These are phyloP conservation scores for Microplitis demolitor DNA, from an alignment of 1,140 invertebrate species.

Conservation along the genomic window DNA sequence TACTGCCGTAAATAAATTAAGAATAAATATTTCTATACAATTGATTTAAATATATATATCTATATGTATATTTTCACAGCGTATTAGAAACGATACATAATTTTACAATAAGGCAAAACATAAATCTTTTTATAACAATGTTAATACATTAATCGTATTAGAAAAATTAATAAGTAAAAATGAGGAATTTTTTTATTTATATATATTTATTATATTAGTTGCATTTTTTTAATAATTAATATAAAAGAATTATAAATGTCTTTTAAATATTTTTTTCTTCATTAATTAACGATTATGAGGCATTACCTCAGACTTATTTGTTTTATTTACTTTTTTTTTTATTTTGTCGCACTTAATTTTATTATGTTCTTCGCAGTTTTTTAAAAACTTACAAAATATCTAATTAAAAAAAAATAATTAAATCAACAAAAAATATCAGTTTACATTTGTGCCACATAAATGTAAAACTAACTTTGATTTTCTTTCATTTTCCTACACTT, in stretches of 20 bases:
- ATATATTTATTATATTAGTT: conserved; percentile 39
- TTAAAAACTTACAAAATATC: too few species aligned
- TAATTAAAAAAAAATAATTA: too few species aligned
- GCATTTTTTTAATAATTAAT: conserved; percentile 36
- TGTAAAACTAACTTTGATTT: conserved; percentile 39
- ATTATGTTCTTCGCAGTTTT: conserved; percentile 19
- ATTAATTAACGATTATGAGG: not conserved
- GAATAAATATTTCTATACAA: not conserved
- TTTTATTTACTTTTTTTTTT: conserved; percentile 11
- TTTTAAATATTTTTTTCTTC: conserved; percentile 28
- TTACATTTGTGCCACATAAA: conserved; percentile 37
- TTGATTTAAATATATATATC: conserved; percentile 42
- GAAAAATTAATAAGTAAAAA: conserved; percentile 37
- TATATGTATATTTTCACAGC: conserved; percentile 50
- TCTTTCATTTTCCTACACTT: conserved; percentile 18
- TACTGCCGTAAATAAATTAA: too few species aligned
- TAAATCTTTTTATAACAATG: conserved; percentile 40
- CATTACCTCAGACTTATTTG: conserved; percentile 29
- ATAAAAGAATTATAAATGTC: conserved; percentile 38
- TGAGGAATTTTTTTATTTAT: conserved; percentile 33
- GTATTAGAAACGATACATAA: conserved; percentile 52
- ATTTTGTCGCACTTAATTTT: conserved; percentile 20
- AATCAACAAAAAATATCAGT: conserved; percentile 12
- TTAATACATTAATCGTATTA: conserved; percentile 54
- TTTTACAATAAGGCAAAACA: conserved; percentile 48